Base-by-base conservation (phyloP, 37 sponge, comb jelly and placozoan genomes). In the Halisarca cf. caerulea region DNA sequence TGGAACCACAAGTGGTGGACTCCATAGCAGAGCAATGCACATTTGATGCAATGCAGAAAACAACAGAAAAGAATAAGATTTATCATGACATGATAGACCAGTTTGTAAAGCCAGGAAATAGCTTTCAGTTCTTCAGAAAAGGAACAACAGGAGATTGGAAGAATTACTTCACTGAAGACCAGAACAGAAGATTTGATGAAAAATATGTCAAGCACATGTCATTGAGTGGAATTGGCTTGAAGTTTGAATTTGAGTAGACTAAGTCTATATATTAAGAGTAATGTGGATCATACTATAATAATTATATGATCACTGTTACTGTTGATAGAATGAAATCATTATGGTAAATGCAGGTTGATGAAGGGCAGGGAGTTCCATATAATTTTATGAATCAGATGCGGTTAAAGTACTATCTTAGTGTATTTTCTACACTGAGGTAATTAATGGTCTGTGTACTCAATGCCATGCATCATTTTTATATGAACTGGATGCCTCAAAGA, bases 141-240 rank as follows among this genome's bases (percentile, higher is more conserved):
- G 89, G 86, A 39, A 30, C 30, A 15, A 83, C 86, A 8, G 90
- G 90, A 27, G 90, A 82, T 42, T 90, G 90, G 90, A 85, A 82
- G 80, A 78, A 82, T 27, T 73, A 84, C 66, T 84, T 89, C 37
- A 74, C 66, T 58, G 43, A 79, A 30, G 84, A 89, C 44, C 90
- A 89, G 43, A 42, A 42, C 5, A 58, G 37, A n/a, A 36, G 69
- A 54, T 43, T 85, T 3, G 90, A 89, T 74, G 81, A 25, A 58
- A 15, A 78, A 14, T 88, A 62, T 88, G 83, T 23, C 15, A 51
- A 69, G 32, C 83, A 61, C 17, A 70, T 88, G 74, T 11, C 25
- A 34, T n/a, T n/a, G n/a, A 47, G 51, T 47, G 73, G 75, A 20
- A 68, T 9, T 54, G 87, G 87, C 25, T 38, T 83, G 11, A 55